phyloP scores from a whole-genome alignment of 2,888 invertebrate genomes.

The Euzophera pinguis region DNA sequence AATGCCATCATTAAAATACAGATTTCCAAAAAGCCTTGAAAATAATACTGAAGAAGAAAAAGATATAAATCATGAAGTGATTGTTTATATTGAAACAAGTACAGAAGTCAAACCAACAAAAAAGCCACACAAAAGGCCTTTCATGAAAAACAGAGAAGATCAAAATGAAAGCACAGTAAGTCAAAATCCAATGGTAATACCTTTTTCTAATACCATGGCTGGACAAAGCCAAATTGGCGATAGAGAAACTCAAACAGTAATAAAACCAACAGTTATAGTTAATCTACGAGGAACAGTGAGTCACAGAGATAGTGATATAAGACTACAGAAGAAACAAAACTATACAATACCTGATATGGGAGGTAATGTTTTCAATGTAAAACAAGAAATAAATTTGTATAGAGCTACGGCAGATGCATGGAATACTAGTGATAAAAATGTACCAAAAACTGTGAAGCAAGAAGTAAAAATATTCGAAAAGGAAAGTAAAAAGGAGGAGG shows the following conservation, averaged over 20 bases:
- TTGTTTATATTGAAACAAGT: constrained; percentile 51
- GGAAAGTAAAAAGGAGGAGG: constrained; percentile 44
- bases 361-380: constrained; percentile 67
- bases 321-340: constrained; percentile 47
- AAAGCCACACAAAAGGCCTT: constrained; percentile 32
- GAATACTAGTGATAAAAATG: constrained; percentile 25
- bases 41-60: constrained; percentile 29
- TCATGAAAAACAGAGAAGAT: constrained; percentile 30
- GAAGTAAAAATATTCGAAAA: constrained; percentile 35
- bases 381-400: constrained; percentile 66
- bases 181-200: constrained; percentile 20
- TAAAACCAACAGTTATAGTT: constrained; percentile 71
- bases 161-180: constrained; percentile 28
- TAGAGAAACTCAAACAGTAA: constrained; percentile 66
- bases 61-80: constrained; percentile 49
- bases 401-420: constrained; percentile 28
- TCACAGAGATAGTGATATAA: constrained; percentile 61
- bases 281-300: constrained; percentile 65
- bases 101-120: constrained; percentile 34
- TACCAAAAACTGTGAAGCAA: constrained; percentile 37
- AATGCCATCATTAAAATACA: constrained; percentile 61
- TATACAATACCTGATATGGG: constrained; percentile 36
- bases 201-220: constrained; percentile 56
- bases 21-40: constrained; percentile 57
- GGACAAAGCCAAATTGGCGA: constrained; percentile 73